A percentile compares a stretch with the other conserved stretches of the same genome.
These are phyloP conservation scores for Tanypteryx hageni DNA, from an alignment of 2,888 invertebrate genomes.

Conservation along the genomic window DNA sequence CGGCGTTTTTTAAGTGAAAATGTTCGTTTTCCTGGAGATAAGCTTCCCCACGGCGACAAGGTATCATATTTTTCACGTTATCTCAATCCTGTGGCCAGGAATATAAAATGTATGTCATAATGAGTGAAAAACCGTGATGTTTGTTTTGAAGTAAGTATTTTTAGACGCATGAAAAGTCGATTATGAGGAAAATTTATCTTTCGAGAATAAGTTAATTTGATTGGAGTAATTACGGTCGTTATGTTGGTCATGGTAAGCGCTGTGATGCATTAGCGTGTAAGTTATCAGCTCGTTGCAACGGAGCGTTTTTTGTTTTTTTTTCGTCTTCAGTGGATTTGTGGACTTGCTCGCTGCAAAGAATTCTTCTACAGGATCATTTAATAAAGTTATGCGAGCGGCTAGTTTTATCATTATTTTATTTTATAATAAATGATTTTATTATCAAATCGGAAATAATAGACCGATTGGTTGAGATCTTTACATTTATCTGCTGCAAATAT, in stretches of 20 bases:
- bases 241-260: neutral
- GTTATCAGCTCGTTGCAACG: neutral
- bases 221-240: neutral
- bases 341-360: too few relatives aligned
- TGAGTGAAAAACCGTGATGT: constrained; percentile 13
- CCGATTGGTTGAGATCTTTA: too few relatives aligned
- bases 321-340: too few relatives aligned
- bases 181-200: neutral
- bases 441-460: too few relatives aligned
- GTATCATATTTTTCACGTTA: neutral
- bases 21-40: neutral
- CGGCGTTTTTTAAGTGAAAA: neutral
- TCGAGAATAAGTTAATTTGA: neutral
- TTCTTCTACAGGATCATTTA: too few relatives aligned
- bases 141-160: neutral
- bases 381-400: too few relatives aligned
- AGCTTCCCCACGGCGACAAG: neutral
- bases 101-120: constrained; percentile 17
- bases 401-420: too few relatives aligned
- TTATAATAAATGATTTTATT: too few relatives aligned
- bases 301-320: neutral
- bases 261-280: neutral
- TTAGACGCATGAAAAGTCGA: neutral
- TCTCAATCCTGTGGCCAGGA: neutral
- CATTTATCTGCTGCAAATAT: too few relatives aligned